Evolutionary conservation across 2,113 vertebrate genomes (phyloP).

Genomic region (Etheostoma cragini): DNA sequence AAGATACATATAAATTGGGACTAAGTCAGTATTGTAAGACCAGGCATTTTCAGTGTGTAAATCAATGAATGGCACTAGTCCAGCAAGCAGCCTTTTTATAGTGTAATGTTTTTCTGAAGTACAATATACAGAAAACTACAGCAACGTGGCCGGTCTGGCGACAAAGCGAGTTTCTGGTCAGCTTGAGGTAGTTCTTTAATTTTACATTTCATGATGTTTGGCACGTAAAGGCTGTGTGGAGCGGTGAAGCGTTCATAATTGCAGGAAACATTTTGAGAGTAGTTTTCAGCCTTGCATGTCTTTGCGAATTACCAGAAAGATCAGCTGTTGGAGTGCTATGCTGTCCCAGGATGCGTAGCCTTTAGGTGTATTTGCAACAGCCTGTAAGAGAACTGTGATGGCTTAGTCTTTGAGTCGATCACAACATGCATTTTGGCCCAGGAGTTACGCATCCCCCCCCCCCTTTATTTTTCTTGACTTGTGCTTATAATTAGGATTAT

Average conservation of each 20-base stretch:
- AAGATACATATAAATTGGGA: constrained; percentile 44
- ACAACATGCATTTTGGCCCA: constrained; percentile 65
- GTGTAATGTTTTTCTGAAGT: constrained; percentile 35
- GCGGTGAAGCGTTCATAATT: constrained; percentile 40
- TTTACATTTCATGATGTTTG: constrained; percentile 51
- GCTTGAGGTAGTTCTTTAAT: constrained; percentile 32
- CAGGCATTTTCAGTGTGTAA: constrained; percentile 49
- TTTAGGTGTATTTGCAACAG: constrained; percentile 61
- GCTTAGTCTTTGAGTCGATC: constrained; percentile 63
- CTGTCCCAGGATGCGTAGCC: constrained; percentile 35
- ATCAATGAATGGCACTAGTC: constrained; percentile 57
- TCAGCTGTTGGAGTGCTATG: constrained; percentile 38
- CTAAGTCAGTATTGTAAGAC: constrained; percentile 60
- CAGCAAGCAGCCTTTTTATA: constrained; percentile 41
- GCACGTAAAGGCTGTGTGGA: constrained; percentile 22
- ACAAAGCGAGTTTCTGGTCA: constrained; percentile 50
- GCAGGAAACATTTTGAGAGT: constrained; percentile 40
- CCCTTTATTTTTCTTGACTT: constrained; percentile 62
- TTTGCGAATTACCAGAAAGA: constrained; percentile 47
- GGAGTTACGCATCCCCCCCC: constrained; percentile 47
- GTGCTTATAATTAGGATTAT: constrained; percentile 83
- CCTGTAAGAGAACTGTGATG: constrained; percentile 61
- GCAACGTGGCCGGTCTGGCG: neutral
- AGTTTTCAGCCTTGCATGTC: constrained; percentile 61
- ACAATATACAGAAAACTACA: constrained; percentile 22